These are phyloP conservation scores for Brachypteracias leptosomus DNA, from an alignment of 2,113 vertebrate species.

Conservation along the genomic window DNA sequence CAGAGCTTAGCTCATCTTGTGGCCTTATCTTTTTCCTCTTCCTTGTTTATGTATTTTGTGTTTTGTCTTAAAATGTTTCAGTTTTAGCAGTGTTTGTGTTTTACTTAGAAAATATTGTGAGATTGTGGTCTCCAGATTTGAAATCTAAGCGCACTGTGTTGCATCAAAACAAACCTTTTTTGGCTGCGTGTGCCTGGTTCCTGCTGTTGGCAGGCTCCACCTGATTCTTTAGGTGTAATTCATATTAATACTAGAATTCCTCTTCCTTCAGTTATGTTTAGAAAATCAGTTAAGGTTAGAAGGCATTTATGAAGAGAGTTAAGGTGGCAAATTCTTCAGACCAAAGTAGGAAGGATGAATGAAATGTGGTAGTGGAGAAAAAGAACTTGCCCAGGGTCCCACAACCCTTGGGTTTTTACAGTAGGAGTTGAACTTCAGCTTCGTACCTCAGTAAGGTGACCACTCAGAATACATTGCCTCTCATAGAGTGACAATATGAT, in stretches of 20 bases:
- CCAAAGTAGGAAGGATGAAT: background rate
- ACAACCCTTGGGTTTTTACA: background rate
- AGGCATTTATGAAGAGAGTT: background rate
- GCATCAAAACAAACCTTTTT: background rate
- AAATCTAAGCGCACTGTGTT: background rate
- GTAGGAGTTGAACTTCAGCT: background rate
- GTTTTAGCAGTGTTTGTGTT: background rate
- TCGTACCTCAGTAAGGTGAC: background rate
- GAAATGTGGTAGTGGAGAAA: background rate
- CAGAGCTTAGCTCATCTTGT: background rate
- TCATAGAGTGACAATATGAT: rapidly evolving
- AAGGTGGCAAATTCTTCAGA: background rate
- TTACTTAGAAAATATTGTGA: background rate
- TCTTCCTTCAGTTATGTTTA: background rate
- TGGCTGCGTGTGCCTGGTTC: background rate
- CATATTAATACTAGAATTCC: background rate
- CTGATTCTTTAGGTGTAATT: background rate
- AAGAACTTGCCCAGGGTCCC: background rate
- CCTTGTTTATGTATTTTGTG: background rate
- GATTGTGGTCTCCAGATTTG: background rate
- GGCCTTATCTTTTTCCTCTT: background rate
- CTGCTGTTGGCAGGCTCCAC: background rate
- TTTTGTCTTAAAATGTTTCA: background rate
- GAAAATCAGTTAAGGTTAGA: background rate
- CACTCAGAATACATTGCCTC: background rate